Evolutionary conservation across 1,140 invertebrate species (phyloP).

Genomic region (Lamellibrachia luymesi): DNA sequence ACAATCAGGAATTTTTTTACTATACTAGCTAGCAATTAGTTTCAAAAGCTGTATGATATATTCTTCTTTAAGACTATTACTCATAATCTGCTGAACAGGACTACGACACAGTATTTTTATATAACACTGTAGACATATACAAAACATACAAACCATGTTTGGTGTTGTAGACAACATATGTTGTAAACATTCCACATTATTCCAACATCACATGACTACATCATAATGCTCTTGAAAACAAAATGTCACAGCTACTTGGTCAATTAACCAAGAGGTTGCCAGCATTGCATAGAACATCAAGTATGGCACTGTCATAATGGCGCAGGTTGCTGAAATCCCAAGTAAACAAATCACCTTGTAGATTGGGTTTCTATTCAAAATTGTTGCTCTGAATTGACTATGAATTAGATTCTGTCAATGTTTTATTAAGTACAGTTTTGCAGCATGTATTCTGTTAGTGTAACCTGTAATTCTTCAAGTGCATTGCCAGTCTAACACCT

Average conservation of each 20-base stretch:
- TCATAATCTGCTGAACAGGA: not conserved
- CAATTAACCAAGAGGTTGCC: not conserved
- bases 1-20: not conserved
- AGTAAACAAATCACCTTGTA: not conserved
- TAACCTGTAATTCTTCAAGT: no score
- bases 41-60: not conserved
- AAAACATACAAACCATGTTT: not conserved
- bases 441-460: not conserved
- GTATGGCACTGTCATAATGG: not conserved
- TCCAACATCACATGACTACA: not conserved
- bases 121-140: not conserved
- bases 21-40: not conserved
- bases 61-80: not conserved
- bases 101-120: not conserved
- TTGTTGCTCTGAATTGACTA: not conserved
- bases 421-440: not conserved
- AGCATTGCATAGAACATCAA: not conserved
- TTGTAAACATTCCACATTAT: not conserved
- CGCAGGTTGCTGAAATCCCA: not conserved
- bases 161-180: not conserved
- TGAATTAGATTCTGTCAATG: not conserved
- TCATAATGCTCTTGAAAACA: not conserved
- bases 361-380: not conserved
- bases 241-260: not conserved
- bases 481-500: not conserved